Base-by-base conservation (phyloP, 2,888 invertebrate genomes). In the Tipula confusa region DNA sequence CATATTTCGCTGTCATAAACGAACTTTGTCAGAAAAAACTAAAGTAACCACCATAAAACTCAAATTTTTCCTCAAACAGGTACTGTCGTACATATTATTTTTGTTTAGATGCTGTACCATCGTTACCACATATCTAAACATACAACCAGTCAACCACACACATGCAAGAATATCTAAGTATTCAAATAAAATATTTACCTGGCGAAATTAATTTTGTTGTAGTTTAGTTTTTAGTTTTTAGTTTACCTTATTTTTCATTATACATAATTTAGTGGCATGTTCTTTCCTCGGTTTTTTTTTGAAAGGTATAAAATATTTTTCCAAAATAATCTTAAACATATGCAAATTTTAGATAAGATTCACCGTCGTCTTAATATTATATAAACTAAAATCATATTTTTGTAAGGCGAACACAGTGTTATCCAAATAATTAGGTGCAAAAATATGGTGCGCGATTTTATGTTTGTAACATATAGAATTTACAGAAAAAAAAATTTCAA, bases 281-380 rank as follows among this genome's bases (percentile, higher is more conserved):
- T 64, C 64, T 64, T 64, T 64, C 18, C 24, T 64, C 64, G 24
- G 64, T 24, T 24, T 24, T 24, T 6, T 24, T 43, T 18, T 7
- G 24, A 64, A 64, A 1, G 64, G 18, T 24, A 64, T 7, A 15
- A 43, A 38, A 38, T 38, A 38, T 18, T 18, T 64, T 64, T 64
- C 9, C 24, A 9, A 64, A 64, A 64, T 64, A 64, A 24, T 64
- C 64, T 64, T 64, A 64, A 64, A 24, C 64, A 64, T 64, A 64
- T 64, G 64, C 64, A 64, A 64, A 64, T 64, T 64, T 64, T 64
- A 64, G 64, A 64, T 64, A 64, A 64, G 64, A 64, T 24, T 64
- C 24, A 24, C 5, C 24, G 9, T 64, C 24, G 64, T 64, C 24
- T 64, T 24, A 24, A 64, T 24, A 64, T 9, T 24, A 64, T 9